Evolutionary conservation across 30 jellyfish, hydroid and myxozoan genomes (phyloP).

Genomic region (Rhopilema esculentum): DNA sequence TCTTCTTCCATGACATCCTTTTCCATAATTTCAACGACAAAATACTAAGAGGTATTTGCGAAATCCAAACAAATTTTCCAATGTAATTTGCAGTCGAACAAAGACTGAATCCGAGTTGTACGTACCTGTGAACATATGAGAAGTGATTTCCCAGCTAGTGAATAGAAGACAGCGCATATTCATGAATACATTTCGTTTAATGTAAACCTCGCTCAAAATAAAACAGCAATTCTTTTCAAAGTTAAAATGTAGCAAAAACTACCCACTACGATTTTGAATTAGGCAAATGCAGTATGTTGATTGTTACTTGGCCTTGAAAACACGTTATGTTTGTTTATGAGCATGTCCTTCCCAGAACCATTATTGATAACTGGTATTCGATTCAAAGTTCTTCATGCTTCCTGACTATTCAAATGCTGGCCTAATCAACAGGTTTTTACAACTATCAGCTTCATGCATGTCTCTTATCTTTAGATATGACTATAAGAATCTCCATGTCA

Average conservation of each 20-base stretch:
- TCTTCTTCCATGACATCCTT: no score
- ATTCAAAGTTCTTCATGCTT: conserved; percentile 74
- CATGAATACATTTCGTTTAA: neutral
- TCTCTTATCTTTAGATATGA: neutral
- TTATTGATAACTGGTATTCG: conserved; percentile 49
- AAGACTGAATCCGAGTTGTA: neutral
- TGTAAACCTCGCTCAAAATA: neutral
- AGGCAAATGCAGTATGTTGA: neutral
- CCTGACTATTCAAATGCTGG: conserved; percentile 24
- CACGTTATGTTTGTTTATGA: conserved; percentile 71
- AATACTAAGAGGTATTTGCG: neutral
- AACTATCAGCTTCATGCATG: conserved; percentile 12
- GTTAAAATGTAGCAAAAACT: neutral
- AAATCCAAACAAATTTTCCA: neutral
- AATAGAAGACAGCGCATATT: neutral
- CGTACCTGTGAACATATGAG: neutral
- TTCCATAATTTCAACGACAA: no score
- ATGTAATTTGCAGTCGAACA: neutral
- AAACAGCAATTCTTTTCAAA: neutral
- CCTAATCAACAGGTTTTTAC: neutral
- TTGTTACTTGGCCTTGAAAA: conserved; percentile 35
- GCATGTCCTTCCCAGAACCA: conserved; percentile 57
- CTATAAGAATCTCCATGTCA: neutral
- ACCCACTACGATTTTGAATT: neutral
- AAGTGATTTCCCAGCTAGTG: neutral